Evolutionary conservation across 2,888 invertebrate species (phyloP), one percentile per base, ranked within the genome.

Genomic region (Yponomeuta plumbellus): DNA sequence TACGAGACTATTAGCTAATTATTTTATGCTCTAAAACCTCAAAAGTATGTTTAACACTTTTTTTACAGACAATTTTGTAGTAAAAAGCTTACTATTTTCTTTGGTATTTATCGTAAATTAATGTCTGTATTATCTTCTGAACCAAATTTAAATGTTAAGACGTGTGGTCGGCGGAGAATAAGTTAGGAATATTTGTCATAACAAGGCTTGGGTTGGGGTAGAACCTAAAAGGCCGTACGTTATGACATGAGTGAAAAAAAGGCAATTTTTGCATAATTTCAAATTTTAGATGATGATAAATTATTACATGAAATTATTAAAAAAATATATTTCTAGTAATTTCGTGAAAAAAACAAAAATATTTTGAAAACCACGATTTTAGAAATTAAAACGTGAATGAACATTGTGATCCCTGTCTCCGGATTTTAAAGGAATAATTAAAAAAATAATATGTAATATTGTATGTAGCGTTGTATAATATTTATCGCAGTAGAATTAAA

Each of bases 291-390:
- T 6, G 44, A 13, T 17, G 44, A 52, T 52, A 17, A 52, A 52
- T 34, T 17, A 52, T 6, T 52, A 52, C 13, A 17, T 52, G 4
- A 13, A 13, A 52, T 52, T 52, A 52, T 3, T 52, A 52, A 52
- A 17, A 44, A 52, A 52, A 52, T 52, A 17, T 52, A 4, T 17
- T 13, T 52, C 44, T 52, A 13, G 44, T 52, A 11, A 17, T 52
- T 13, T 52, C 44, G 44, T 52, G 10, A 74, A 44, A 8, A n/a
- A 34, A 34, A 8, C 8, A 8, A n/a, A 21, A 52, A 17, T 52
- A 52, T 52, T 52, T 52, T 52, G 17, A 52, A 52, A 52, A 52
- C 3, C 13, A 52, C 13, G 44, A 52, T 52, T 52, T 52, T 52
- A 52, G 13, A 13, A 17, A 52, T 17, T 34, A 39, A 20, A 62